These are phyloP conservation scores for Ophonus ardosiacus DNA, from an alignment of 2,888 invertebrate species.

Conservation along the genomic window DNA sequence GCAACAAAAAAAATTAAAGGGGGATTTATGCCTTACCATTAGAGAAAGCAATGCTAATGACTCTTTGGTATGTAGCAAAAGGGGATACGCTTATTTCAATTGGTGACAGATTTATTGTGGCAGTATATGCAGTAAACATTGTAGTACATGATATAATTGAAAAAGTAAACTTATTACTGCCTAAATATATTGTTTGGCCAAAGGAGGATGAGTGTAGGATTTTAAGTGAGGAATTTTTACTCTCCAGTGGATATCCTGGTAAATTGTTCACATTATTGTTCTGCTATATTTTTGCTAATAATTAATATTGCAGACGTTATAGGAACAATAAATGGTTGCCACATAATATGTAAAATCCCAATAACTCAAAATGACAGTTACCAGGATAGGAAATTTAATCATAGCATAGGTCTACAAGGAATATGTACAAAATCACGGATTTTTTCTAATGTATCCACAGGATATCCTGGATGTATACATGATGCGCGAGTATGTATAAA, in stretches of 20 bases:
- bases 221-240: not conserved
- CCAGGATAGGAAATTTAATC: constrained; percentile 31
- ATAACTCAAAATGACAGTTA: constrained; percentile 48
- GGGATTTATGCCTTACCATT: no score
- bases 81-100: not conserved
- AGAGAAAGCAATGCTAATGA: not conserved
- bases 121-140: not conserved
- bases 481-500: constrained; percentile 32
- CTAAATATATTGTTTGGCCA: constrained; percentile 21
- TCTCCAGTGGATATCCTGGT: not conserved
- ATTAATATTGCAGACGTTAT: constrained; percentile 48
- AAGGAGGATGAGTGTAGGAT: not conserved
- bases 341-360: constrained; percentile 46
- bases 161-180: not conserved
- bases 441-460: constrained; percentile 49
- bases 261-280: not conserved
- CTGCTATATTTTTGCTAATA: not conserved
- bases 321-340: constrained; percentile 59
- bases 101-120: constrained; percentile 6
- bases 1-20: no score
- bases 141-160: not conserved
- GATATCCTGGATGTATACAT: constrained; percentile 11
- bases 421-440: constrained; percentile 43
- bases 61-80: constrained; percentile 3
- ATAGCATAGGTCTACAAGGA: constrained; percentile 50